Evolutionary conservation across 2,797 vertebrate species (phyloP).

Genomic region (Rhinoraja longicauda): DNA sequence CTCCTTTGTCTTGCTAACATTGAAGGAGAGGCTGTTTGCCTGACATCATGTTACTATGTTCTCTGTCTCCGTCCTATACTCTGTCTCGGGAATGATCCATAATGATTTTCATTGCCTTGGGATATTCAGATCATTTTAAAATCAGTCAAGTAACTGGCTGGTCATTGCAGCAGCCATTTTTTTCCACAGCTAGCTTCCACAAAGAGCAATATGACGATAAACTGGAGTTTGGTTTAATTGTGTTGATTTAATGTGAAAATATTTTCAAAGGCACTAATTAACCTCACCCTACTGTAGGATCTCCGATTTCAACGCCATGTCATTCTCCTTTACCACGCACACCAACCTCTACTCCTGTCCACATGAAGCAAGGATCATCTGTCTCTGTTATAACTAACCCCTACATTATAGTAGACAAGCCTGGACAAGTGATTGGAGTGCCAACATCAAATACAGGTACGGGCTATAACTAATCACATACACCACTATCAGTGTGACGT

Average conservation of each 20-base stretch:
- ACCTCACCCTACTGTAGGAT: conserved; percentile 63
- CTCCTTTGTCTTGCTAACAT: no score
- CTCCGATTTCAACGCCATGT: conserved; percentile 91
- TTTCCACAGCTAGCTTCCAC: background rate
- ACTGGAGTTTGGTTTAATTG: background rate
- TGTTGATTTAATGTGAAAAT: background rate
- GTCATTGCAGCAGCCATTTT: background rate
- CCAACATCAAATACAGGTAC: conserved; percentile 60
- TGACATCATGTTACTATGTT: no score
- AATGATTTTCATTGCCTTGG: background rate
- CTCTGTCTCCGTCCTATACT: no score
- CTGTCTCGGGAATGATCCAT: background rate
- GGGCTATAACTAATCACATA: background rate
- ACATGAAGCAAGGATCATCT: conserved; percentile 72
- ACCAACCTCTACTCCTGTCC: conserved; percentile 77
- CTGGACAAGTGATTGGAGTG: conserved; percentile 74
- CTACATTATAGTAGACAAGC: conserved; percentile 83
- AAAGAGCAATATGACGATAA: background rate
- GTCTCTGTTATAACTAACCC: conserved; percentile 76
- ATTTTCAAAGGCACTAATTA: background rate
- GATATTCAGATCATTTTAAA: background rate
- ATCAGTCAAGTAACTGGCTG: background rate
- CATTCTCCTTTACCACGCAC: conserved; percentile 86
- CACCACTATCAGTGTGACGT: background rate
- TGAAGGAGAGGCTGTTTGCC: no score